Evolutionary conservation across 2,113 vertebrate species (phyloP), one percentile per base, ranked within the genome.

Genomic region (Setophaga petechia): DNA sequence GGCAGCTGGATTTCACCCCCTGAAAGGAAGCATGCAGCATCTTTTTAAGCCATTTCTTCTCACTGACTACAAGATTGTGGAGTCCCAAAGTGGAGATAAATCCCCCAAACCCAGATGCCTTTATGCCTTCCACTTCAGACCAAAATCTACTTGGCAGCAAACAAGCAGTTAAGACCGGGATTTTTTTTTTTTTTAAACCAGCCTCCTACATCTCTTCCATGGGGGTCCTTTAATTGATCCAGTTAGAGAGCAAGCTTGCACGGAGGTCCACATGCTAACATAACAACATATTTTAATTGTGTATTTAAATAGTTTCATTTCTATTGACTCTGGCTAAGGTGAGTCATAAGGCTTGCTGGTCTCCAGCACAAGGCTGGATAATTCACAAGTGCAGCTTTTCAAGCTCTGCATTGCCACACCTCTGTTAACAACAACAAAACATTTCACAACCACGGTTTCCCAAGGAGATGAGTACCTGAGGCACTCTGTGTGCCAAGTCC

Each of bases 251-350:
- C 79, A 95, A 67, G 88, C 94, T 87, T 41, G 23, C 96, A 95
- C 0, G 92, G 96, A 96, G 96, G 97, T 96, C 97, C 82, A 90
- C 90, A 95, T 6, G 44, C 84, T 93, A 97, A 94, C 87, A 93
- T 90, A 96, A 94, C 90, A 95, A 93, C 95, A 43, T 92, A 89
- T 78, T 94, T 94, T 93, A 96, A 90, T 78, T 58, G 87, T 51
- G 85, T 94, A 90, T 63, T 91, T 94, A 87, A 92, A 94, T 68
- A 75, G 74, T 84, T 94, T 93, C 44, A 87, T 47, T 90, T 66
- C 86, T 93, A 90, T 72, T 95, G 81, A 95, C 71, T 46, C 91
- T 91, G 95, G 96, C 97, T 81, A 77, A 94, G 69, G 85, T 63
- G 52, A 87, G 75, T 43, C 28, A 43, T 79, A 47, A 22, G 43